Evolutionary conservation across 2,797 vertebrate genomes (phyloP).

Genomic region (Phyllotis vaccarum): DNA sequence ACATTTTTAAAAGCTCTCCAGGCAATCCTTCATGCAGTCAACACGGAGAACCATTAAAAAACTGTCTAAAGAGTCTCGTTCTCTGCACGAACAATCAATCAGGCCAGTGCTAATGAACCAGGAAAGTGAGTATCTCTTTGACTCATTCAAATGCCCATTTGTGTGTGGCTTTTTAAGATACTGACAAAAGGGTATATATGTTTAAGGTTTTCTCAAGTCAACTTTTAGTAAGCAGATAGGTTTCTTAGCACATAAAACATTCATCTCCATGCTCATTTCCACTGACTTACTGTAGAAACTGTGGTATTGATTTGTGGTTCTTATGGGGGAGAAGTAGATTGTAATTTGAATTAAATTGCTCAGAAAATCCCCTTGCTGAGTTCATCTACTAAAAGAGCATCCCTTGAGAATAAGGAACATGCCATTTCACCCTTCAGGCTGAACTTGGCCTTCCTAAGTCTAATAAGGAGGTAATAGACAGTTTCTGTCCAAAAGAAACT

Average conservation of each 20-base stretch:
- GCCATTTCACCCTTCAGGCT: neutral
- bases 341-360: conserved; percentile 74
- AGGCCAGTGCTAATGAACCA: neutral
- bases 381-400: conserved; percentile 20
- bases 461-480: neutral
- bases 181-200: neutral
- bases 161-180: neutral
- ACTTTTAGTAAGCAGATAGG: neutral
- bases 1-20: neutral
- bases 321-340: conserved; percentile 37
- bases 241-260: conserved; percentile 66
- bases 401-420: neutral
- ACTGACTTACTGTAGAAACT: conserved; percentile 47
- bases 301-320: conserved; percentile 66
- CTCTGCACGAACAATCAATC: neutral
- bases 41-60: conserved; percentile 4
- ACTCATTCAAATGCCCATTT: neutral
- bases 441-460: neutral
- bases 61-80: neutral
- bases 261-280: conserved; percentile 20
- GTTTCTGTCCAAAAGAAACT: neutral
- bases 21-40: neutral
- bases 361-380: conserved; percentile 60
- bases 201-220: conserved; percentile 50
- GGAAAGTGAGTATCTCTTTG: neutral